Conservation (phyloP, 2,113 vertebrate species). For the Gnathochromis pfefferi region DNA sequence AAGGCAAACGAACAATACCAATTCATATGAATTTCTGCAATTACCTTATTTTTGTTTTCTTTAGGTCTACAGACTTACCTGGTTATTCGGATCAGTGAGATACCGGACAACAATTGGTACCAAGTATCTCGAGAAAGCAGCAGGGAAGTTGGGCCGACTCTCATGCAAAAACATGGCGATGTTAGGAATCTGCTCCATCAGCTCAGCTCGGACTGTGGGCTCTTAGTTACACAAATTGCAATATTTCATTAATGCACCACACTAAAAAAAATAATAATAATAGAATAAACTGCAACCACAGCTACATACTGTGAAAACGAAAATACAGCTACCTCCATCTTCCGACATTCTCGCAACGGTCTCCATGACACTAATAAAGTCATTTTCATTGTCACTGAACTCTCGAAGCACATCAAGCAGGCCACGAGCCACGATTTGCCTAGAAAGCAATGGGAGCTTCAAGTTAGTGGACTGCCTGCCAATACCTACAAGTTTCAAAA, state of each 20-base stretch:
- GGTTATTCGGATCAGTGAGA: conserved; percentile 84
- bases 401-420: conserved; percentile 82
- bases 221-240: conserved; percentile 63
- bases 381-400: conserved; percentile 83
- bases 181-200: conserved; percentile 88
- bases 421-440: conserved; percentile 85
- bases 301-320: not conserved
- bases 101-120: conserved; percentile 80
- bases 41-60: not conserved
- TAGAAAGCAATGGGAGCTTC: conserved; percentile 57
- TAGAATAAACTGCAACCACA: not conserved
- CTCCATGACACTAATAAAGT: conserved; percentile 84
- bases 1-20: not conserved
- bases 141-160: conserved; percentile 79
- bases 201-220: conserved; percentile 82
- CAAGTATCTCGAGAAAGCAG: conserved; percentile 81
- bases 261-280: not conserved
- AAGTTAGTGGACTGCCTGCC: conserved; percentile 35
- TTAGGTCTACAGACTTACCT: conserved; percentile 63
- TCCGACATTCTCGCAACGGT: conserved; percentile 83
- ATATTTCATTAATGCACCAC: not conserved
- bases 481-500: conserved; percentile 24
- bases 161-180: conserved; percentile 85
- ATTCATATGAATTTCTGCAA: not conserved
- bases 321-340: conserved; percentile 79